Percentiles rank a stretch among this genome's conserved stretches.
Conservation (phyloP, 2,888 invertebrate genomes). For the Sipunculus nudus region DNA sequence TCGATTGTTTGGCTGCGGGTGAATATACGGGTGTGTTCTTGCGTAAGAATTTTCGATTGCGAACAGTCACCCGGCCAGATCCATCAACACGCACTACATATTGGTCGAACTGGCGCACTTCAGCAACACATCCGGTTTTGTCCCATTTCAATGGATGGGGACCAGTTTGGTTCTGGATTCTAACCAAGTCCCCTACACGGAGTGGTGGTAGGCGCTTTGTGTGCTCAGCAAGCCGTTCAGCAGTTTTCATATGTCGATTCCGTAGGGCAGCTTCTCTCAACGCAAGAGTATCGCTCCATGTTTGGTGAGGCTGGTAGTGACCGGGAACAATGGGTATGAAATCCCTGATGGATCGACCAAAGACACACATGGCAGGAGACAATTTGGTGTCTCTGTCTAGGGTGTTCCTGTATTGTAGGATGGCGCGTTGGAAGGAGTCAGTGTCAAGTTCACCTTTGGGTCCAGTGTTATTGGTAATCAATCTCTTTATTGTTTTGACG, state of each 20-base stretch:
- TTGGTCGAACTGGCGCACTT: conserved; percentile 40
- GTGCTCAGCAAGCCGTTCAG: conserved; percentile 37
- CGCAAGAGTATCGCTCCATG: conserved; percentile 35
- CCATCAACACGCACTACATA: conserved; percentile 34
- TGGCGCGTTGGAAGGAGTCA: conserved; percentile 38
- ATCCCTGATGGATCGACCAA: conserved; percentile 38
- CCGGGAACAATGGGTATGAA: conserved; percentile 38
- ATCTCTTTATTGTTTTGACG: conserved; percentile 46
- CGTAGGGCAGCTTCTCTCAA: conserved; percentile 39
- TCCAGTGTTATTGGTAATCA: conserved; percentile 44
- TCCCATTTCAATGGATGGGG: conserved; percentile 44
- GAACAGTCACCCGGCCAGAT: conserved; percentile 30
- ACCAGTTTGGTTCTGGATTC: conserved; percentile 43
- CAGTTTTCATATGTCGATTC: conserved; percentile 38
- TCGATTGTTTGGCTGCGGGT: no score
- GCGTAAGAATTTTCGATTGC: conserved; percentile 30
- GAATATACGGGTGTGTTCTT: conserved; percentile 22
- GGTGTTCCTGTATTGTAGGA: conserved; percentile 43
- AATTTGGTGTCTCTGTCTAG: conserved; percentile 42
- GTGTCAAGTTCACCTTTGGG: conserved; percentile 42
- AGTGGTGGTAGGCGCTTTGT: conserved; percentile 33
- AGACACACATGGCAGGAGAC: conserved; percentile 42
- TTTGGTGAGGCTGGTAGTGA: conserved; percentile 6
- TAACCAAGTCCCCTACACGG: conserved; percentile 35
- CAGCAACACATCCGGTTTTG: conserved; percentile 42